Evolutionary conservation across 2,113 vertebrate species (phyloP), one percentile per base, ranked within the genome.

Genomic region (Oreocharis arfaki): DNA sequence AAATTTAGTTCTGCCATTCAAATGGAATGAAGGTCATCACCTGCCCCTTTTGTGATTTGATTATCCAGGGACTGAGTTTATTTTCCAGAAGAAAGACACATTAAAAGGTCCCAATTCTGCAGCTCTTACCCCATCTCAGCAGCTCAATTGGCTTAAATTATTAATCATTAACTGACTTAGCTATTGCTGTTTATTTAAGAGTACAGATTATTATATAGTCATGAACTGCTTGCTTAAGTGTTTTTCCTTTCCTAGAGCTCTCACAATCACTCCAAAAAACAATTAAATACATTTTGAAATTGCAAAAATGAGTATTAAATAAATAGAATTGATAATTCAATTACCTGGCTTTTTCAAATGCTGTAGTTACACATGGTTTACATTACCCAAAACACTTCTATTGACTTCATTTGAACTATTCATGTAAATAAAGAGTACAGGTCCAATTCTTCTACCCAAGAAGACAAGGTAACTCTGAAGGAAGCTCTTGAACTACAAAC

Each of bases 1-100:
- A 97, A 95, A 97, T 97, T 97, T 98, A 97, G 94, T 97, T 97
- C 88, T 95, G 93, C 93, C 84, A 97, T 96, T 98, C 95, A 97
- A 94, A 96, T 56, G 89, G 82, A 97, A 97, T 97, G 94, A 97
- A 96, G 95, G 86, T 92, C 91, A 27, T 98, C 97, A 98, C 95
- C 91, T 92, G 91, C 69, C 79, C 90, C 71, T 82, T 93, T 86
- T 92, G 77, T 94, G 85, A 96, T 94, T 96, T 95, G 84, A 97
- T 96, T 96, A 97, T 56, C 79, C 92, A 93, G 69, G 55, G 90
- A 82, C 52, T 77, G 89, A 85, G 84, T 96, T 78, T 73, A 92
- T 95, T 97, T 96, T 93, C 61, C 61, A 89, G 28, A 67, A 84
- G 67, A 76, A 76, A 79, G 41, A 23, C 35, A 87, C 20, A 83